Percentiles rank a stretch among this genome's conserved stretches.
Conservation (phyloP, 2,888 invertebrate genomes). For the Polymixis lichenea region DNA sequence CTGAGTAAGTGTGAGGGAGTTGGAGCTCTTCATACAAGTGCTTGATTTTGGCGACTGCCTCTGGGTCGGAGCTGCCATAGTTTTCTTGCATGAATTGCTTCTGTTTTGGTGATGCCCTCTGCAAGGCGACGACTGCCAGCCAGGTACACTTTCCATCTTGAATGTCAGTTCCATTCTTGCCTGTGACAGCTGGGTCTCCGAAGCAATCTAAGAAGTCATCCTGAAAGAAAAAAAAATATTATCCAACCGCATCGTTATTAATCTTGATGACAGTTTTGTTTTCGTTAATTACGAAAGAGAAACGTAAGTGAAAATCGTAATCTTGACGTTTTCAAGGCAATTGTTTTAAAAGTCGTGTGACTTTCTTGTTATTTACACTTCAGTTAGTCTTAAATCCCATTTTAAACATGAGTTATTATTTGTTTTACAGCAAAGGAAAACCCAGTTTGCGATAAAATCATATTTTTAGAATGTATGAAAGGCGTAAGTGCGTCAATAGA, state of each 20-base stretch:
- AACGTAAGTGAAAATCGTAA: conserved; percentile 21
- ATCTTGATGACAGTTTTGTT: neutral
- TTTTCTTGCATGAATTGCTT: conserved; percentile 93
- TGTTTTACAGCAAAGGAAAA: conserved; percentile 31
- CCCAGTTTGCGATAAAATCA: conserved; percentile 1
- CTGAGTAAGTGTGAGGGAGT: conserved; percentile 93
- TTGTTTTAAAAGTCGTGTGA: conserved; percentile 14
- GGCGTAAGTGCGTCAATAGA: neutral
- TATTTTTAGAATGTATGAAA: conserved; percentile 27
- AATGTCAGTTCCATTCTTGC: conserved; percentile 98
- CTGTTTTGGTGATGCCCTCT: conserved; percentile 93
- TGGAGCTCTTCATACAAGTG: conserved; percentile 94
- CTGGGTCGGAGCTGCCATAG: conserved; percentile 93
- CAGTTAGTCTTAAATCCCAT: conserved; percentile 5
- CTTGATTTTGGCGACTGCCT: conserved; percentile 93
- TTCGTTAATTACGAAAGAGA: conserved; percentile 9
- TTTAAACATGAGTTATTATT: conserved; percentile 30
- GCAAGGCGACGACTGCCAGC: conserved; percentile 97
- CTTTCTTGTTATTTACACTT: conserved; percentile 29
- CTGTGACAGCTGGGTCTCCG: conserved; percentile 95
- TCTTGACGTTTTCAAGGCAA: conserved; percentile 11
- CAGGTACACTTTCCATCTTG: conserved; percentile 99
- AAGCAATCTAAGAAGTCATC: conserved; percentile 98
- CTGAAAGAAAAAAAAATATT: conserved; percentile 78
- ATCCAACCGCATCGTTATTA: neutral